Percentiles rank a stretch among this genome's conserved stretches.
phyloP scores from a whole-genome alignment of 1,140 invertebrate species.

The Papilio helenus region DNA sequence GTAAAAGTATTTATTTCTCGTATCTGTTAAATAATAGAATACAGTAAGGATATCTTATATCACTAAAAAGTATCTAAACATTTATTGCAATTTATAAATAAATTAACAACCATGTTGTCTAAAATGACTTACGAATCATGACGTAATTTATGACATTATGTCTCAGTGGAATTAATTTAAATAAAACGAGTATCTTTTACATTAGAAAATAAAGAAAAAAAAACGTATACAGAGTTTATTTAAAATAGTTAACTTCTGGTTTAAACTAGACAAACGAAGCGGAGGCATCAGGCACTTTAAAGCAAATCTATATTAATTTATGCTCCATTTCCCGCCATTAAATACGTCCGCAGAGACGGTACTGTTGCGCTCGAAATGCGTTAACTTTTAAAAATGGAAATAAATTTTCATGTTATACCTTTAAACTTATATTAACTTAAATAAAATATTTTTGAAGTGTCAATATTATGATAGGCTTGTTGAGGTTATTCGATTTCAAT shows the following conservation, averaged over 20 bases:
- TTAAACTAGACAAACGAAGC: conserved; percentile 49
- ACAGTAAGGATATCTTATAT: neutral
- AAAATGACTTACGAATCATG: too few species aligned
- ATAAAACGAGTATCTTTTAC: too few species aligned
- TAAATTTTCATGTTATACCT: neutral
- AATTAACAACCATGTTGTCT: too few species aligned
- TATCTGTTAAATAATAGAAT: neutral
- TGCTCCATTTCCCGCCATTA: conserved; percentile 69
- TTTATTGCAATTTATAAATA: too few species aligned
- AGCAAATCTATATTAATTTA: conserved; percentile 70
- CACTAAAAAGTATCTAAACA: too few species aligned
- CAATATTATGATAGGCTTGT: too few species aligned
- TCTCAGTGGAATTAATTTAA: too few species aligned
- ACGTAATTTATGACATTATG: too few species aligned
- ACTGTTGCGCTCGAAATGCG: conserved; percentile 44
- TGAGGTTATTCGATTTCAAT: neutral
- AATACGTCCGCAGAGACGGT: conserved; percentile 48
- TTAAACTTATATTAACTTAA: neutral
- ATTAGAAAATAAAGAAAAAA: too few species aligned
- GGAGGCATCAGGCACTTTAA: conserved; percentile 66
- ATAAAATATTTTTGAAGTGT: neutral
- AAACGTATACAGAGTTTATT: neutral
- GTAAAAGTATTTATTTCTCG: neutral
- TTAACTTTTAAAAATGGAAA: neutral
- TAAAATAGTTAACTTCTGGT: conserved; percentile 41